phyloP scores from a whole-genome alignment of 2,888 invertebrate genomes.

The Psococerastis gibbosa region DNA sequence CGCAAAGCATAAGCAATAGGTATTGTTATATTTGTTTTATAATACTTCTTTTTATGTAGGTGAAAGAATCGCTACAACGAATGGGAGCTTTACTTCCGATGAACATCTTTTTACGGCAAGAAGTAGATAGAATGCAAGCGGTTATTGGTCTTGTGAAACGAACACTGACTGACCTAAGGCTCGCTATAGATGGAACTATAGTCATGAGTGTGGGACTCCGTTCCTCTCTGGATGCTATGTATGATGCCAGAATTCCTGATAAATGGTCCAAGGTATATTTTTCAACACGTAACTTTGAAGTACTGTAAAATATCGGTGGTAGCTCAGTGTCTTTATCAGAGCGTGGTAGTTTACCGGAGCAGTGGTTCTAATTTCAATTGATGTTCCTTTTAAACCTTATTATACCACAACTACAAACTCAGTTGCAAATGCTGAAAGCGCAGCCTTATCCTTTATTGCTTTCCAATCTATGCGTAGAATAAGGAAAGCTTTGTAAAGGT shows the following conservation, averaged over 20 bases:
- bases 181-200: constrained; percentile 93
- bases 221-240: constrained; percentile 86
- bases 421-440: no score
- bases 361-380: no score
- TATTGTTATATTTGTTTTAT: background rate
- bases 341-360: no score
- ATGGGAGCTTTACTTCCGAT: constrained; percentile 89
- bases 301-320: background rate
- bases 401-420: no score
- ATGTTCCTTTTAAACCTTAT: no score
- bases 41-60: constrained; percentile 23
- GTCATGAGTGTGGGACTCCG: constrained; percentile 85
- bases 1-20: background rate
- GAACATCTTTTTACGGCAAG: constrained; percentile 77
- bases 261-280: constrained; percentile 63
- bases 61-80: constrained; percentile 67
- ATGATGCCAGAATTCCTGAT: constrained; percentile 84
- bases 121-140: constrained; percentile 62
- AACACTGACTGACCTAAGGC: constrained; percentile 71
- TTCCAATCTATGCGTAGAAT: no score
- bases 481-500: no score
- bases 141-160: constrained; percentile 49
- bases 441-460: no score
- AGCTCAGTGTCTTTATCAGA: no score
- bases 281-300: no score